Percentiles rank a stretch among this genome's conserved stretches.
Evolutionary conservation across 2,888 invertebrate species (phyloP).

Genomic region (Apamea anceps): DNA sequence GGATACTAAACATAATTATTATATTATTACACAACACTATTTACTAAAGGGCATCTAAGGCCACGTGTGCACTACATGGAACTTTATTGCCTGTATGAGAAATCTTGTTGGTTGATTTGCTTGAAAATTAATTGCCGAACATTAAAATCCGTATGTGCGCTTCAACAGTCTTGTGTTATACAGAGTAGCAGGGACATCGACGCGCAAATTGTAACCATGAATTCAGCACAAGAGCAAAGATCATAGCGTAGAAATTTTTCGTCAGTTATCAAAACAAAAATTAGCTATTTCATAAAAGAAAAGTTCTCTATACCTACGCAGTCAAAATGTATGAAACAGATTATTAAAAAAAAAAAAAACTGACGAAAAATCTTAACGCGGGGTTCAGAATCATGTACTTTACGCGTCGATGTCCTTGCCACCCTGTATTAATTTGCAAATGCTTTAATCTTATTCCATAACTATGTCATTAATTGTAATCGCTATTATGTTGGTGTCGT

Average conservation of each 20-base stretch:
- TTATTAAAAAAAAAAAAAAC: too few relatives aligned
- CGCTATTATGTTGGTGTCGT: not conserved
- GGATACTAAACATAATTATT: not conserved
- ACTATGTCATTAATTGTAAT: not conserved
- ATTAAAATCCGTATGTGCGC: not conserved
- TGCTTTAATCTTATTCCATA: not conserved
- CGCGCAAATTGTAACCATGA: too few relatives aligned
- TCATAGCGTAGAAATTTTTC: too few relatives aligned
- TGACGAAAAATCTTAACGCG: not conserved
- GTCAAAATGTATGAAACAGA: too few relatives aligned
- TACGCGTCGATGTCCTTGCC: not conserved
- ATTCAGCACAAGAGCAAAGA: too few relatives aligned
- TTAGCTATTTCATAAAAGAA: too few relatives aligned
- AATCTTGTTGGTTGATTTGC: not conserved
- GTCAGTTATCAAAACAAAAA: too few relatives aligned
- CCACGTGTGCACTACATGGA: not conserved
- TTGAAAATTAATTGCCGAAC: not conserved
- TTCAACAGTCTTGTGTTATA: not conserved
- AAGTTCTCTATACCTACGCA: too few relatives aligned
- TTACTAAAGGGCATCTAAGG: not conserved
- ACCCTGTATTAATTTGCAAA: not conserved
- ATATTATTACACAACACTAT: not conserved
- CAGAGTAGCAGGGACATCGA: too few relatives aligned
- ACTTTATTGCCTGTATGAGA: not conserved
- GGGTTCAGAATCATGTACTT: not conserved